These are phyloP conservation scores for Epinephelus malabaricus DNA, from an alignment of 2,797 vertebrate genomes.

Conservation along the genomic window DNA sequence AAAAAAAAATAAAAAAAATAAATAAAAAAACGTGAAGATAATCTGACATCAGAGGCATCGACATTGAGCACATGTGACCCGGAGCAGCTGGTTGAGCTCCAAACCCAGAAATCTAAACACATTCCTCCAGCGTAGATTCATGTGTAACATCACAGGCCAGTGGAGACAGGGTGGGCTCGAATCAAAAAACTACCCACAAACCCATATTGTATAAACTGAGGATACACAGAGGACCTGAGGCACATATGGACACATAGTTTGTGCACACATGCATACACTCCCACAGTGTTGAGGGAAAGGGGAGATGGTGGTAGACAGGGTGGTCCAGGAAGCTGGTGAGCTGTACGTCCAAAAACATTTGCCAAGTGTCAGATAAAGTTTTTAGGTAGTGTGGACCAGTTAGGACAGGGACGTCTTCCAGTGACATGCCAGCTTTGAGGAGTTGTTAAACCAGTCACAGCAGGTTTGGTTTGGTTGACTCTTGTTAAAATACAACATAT, in stretches of 20 bases:
- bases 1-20: background rate
- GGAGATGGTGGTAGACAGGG: constrained; percentile 44
- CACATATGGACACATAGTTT: constrained; percentile 35
- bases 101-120: constrained; percentile 62
- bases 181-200: constrained; percentile 43
- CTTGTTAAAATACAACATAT: background rate
- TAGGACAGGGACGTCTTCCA: background rate
- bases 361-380: background rate
- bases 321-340: constrained; percentile 28
- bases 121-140: constrained; percentile 41
- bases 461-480: background rate
- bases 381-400: background rate
- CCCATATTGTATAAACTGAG: constrained; percentile 37
- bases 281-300: constrained; percentile 10
- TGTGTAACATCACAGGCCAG: constrained; percentile 23
- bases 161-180: constrained; percentile 40
- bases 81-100: constrained; percentile 51
- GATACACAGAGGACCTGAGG: constrained; percentile 14
- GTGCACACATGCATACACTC: constrained; percentile 17
- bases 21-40: constrained; percentile 13
- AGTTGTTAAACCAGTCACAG: background rate
- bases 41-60: constrained; percentile 40
- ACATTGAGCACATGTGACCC: constrained; percentile 25
- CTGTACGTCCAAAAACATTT: background rate
- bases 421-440: background rate